phyloP scores from a whole-genome alignment of 1,140 invertebrate species.

The Drosophila guanche region DNA sequence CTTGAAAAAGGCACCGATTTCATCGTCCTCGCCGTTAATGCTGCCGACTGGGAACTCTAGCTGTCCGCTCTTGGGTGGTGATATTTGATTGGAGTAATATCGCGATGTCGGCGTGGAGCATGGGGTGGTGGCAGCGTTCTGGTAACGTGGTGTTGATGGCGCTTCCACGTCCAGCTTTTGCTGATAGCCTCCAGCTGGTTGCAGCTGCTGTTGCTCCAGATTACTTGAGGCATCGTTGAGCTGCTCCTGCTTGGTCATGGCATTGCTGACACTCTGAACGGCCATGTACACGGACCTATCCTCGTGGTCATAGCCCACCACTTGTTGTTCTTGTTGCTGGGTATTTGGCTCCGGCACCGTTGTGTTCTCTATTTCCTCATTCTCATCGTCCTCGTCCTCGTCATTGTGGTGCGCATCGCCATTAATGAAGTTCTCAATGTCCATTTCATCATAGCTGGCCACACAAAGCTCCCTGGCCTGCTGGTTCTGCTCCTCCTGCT shows the following conservation, averaged over 20 bases:
- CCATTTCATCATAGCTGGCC: conserved; percentile 77
- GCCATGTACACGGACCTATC: conserved; percentile 66
- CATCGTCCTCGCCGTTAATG: conserved; percentile 63
- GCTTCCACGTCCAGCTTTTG: conserved; percentile 59
- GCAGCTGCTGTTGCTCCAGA: conserved; percentile 54
- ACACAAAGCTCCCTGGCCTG: conserved; percentile 60
- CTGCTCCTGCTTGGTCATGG: conserved; percentile 52
- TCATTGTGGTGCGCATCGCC: conserved; percentile 64
- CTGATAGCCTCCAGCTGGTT: conserved; percentile 30
- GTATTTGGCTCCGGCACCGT: conserved; percentile 38
- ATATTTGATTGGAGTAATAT: conserved; percentile 34
- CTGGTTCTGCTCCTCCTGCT: conserved; percentile 48
- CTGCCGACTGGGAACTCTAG: conserved; percentile 29
- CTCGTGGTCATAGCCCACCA: conserved; percentile 54
- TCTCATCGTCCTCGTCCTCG: conserved; percentile 58
- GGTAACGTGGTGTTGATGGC: conserved; percentile 46
- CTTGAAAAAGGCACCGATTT: conserved; percentile 79
- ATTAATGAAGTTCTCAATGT: conserved; percentile 78
- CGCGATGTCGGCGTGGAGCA: conserved; percentile 45
- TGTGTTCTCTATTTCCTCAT: conserved; percentile 61
- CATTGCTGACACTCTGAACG: conserved; percentile 45
- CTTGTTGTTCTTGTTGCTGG: conserved; percentile 53
- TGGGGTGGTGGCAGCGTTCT: conserved; percentile 45
- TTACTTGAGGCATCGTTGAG: conserved; percentile 25
- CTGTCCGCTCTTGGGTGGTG: conserved; percentile 42